phyloP scores from a whole-genome alignment of 1,140 invertebrate genomes.

The Oedothorax gibbosus region DNA sequence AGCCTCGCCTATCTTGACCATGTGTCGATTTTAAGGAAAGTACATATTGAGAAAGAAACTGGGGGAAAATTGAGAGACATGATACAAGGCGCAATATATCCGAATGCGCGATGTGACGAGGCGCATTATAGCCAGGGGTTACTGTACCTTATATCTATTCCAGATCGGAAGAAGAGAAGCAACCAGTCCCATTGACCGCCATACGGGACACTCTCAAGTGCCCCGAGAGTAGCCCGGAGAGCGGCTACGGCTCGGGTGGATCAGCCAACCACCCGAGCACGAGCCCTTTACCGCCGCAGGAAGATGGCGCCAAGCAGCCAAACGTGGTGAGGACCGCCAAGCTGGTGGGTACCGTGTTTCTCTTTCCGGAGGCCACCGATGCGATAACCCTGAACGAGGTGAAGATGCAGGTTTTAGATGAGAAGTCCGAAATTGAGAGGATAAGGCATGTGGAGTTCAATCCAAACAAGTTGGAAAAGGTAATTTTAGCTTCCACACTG shows the following conservation, averaged over 20 bases:
- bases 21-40: too few relatives aligned
- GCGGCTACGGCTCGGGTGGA: conserved; percentile 55
- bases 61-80: too few relatives aligned
- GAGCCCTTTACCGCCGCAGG: conserved; percentile 29
- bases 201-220: conserved; percentile 56
- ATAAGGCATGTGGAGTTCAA: conserved; percentile 59
- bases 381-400: conserved; percentile 20
- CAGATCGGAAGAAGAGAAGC: conserved; percentile 54
- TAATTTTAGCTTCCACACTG: conserved; percentile 15
- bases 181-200: conserved; percentile 36
- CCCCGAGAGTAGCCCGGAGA: conserved; percentile 60
- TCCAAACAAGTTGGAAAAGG: conserved; percentile 58
- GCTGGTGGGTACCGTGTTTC: conserved; percentile 48
- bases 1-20: too few relatives aligned
- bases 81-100: too few relatives aligned
- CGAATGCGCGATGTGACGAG: too few relatives aligned
- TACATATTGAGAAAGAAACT: too few relatives aligned
- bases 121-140: too few relatives aligned
- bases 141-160: neutral
- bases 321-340: neutral
- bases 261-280: conserved; percentile 49
- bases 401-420: conserved; percentile 48
- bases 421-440: conserved; percentile 61
- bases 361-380: conserved; percentile 40
- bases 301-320: neutral